Evolutionary conservation across 2,888 invertebrate genomes (phyloP).

Genomic region (Poecilus cupreus): DNA sequence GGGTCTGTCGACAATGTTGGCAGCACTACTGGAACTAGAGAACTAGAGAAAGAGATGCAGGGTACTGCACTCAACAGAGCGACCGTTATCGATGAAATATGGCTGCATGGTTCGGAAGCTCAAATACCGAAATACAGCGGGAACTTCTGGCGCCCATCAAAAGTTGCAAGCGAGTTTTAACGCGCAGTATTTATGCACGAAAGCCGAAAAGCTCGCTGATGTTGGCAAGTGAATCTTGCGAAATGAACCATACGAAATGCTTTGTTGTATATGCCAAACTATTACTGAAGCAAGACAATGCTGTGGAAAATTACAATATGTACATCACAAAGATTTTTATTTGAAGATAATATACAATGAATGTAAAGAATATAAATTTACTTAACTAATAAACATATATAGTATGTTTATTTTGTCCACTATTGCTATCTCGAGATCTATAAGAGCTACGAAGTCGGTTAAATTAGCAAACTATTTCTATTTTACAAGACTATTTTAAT

Average conservation of each 20-base stretch:
- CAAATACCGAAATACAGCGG: conserved; percentile 1
- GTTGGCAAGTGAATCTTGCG: neutral
- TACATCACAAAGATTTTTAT: too few relatives aligned
- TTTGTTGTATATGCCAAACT: neutral
- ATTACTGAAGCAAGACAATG: too few relatives aligned
- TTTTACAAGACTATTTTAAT: too few relatives aligned
- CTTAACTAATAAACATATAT: too few relatives aligned
- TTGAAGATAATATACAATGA: too few relatives aligned
- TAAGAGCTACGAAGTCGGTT: too few relatives aligned
- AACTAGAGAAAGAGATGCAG: neutral
- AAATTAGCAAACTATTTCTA: too few relatives aligned
- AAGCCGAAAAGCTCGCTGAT: neutral
- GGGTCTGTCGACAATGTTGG: neutral
- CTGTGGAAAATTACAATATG: too few relatives aligned
- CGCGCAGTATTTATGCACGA: conserved; percentile 12
- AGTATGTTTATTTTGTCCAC: too few relatives aligned
- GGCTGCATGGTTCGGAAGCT: neutral
- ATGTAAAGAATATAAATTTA: too few relatives aligned
- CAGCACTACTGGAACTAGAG: conserved; percentile 7
- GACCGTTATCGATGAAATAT: conserved; percentile 30
- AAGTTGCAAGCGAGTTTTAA: neutral
- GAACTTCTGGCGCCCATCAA: conserved; percentile 16
- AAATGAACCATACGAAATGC: too few relatives aligned
- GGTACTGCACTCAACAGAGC: neutral
- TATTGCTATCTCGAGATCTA: too few relatives aligned